phyloP scores from a whole-genome alignment of 2,113 vertebrate species.

The Girardinichthys multiradiatus region DNA sequence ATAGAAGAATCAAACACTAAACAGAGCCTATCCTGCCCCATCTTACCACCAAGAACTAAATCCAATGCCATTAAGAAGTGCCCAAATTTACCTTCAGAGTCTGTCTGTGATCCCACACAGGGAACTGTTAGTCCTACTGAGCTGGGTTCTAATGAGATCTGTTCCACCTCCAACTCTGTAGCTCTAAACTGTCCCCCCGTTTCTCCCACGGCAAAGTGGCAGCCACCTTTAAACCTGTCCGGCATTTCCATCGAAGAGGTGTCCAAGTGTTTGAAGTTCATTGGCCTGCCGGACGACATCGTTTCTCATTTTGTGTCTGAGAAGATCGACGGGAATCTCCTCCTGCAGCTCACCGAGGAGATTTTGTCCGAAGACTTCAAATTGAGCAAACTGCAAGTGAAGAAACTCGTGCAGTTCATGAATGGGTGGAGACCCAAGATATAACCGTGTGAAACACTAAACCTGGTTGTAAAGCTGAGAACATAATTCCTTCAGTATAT shows the following conservation, averaged over 20 bases:
- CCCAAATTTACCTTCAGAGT: slow-evolving; percentile 68
- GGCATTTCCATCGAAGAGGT: slow-evolving; percentile 95
- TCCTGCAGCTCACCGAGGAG: slow-evolving; percentile 95
- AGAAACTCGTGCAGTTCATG: slow-evolving; percentile 98
- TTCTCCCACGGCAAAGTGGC: slow-evolving; percentile 83
- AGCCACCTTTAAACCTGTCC: slow-evolving; percentile 89
- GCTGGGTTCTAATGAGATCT: slow-evolving; percentile 75
- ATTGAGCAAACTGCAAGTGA: slow-evolving; percentile 96
- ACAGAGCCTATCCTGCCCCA: slow-evolving; percentile 93
- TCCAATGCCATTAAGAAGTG: slow-evolving; percentile 72
- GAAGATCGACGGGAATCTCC: slow-evolving; percentile 96
- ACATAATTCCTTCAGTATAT: slow-evolving; percentile 51
- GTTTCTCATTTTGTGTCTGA: slow-evolving; percentile 90
- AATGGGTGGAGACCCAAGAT: slow-evolving; percentile 98
- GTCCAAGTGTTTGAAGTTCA: slow-evolving; percentile 91
- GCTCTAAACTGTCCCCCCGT: slow-evolving; percentile 78
- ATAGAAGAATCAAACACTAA: slow-evolving; percentile 79
- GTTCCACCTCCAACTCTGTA: slow-evolving; percentile 79
- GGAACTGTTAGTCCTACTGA: slow-evolving; percentile 74
- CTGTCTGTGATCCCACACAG: slow-evolving; percentile 80
- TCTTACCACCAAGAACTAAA: slow-evolving; percentile 91
- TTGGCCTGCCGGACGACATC: slow-evolving; percentile 92
- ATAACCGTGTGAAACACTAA: slow-evolving; percentile 65
- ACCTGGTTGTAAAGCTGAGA: slow-evolving; percentile 14
- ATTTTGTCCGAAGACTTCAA: slow-evolving; percentile 97